Percentiles rank a stretch among this genome's conserved stretches.
Conservation (phyloP, 2,113 vertebrate species). For the Propithecus coquereli region DNA sequence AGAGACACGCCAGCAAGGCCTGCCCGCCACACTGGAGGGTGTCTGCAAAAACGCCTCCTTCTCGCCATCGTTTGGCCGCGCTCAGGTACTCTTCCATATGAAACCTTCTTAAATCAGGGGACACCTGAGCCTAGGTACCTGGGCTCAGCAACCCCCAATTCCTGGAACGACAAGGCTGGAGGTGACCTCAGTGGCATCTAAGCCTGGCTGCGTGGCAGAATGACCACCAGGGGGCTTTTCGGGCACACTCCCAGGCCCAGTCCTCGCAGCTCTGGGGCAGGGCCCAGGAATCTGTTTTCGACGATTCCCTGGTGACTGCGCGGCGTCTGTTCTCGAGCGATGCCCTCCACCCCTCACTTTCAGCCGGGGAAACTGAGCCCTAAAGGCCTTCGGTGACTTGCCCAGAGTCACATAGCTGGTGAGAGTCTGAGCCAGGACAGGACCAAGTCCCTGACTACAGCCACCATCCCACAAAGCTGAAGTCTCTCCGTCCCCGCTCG, state of each 20-base stretch:
- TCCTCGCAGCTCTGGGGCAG: neutral
- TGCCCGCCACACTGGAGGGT: fast-evolving
- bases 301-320: neutral
- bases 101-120: neutral
- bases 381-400: neutral
- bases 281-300: neutral
- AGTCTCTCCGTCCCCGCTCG: neutral
- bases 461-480: neutral
- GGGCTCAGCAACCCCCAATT: neutral
- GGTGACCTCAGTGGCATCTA: neutral
- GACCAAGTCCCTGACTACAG: neutral
- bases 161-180: neutral
- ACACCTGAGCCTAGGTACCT: neutral
- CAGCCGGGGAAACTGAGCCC: neutral
- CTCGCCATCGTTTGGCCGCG: neutral
- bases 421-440: neutral
- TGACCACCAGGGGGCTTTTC: neutral
- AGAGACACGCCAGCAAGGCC: neutral
- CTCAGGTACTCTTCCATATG: neutral
- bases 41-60: neutral
- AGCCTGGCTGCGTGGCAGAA: neutral
- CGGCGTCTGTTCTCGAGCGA: neutral
- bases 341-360: neutral
- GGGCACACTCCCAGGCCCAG: neutral
- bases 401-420: neutral